phyloP scores from a whole-genome alignment of 2,797 vertebrate genomes.

The Pyrrhura leucotis region DNA sequence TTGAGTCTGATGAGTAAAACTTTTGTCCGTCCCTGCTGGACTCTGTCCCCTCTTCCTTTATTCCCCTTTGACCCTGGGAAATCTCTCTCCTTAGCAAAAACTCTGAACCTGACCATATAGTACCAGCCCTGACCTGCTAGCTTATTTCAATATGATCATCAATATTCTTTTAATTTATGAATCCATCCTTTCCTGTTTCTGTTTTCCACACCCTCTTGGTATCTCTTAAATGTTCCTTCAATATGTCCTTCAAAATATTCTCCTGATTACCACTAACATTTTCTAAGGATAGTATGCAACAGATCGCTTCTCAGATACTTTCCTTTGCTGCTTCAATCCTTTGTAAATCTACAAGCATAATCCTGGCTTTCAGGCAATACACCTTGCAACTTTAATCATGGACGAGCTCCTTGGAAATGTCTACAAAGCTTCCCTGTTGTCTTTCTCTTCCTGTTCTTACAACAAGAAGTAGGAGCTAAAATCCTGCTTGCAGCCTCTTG shows the following conservation, averaged over 20 bases:
- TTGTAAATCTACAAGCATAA: background rate
- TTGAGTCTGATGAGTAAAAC: background rate
- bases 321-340: background rate
- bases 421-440: background rate
- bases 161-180: background rate
- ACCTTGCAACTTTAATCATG: background rate
- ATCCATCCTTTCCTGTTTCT: background rate
- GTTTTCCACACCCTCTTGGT: background rate
- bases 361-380: background rate
- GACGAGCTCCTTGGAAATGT: background rate
- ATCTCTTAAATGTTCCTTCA: background rate
- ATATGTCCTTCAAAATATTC: background rate
- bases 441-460: background rate
- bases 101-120: background rate
- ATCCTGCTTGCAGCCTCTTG: background rate
- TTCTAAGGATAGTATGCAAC: background rate
- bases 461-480: background rate
- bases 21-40: background rate
- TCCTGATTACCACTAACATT: background rate
- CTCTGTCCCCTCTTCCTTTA: background rate
- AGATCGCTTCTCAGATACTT: background rate
- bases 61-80: background rate
- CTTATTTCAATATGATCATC: background rate
- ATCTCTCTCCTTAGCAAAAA: background rate
- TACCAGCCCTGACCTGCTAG: background rate